Base-by-base conservation (phyloP, 35 echinoderm and acorn worm genomes). In the Ophiothrix spiculata region DNA sequence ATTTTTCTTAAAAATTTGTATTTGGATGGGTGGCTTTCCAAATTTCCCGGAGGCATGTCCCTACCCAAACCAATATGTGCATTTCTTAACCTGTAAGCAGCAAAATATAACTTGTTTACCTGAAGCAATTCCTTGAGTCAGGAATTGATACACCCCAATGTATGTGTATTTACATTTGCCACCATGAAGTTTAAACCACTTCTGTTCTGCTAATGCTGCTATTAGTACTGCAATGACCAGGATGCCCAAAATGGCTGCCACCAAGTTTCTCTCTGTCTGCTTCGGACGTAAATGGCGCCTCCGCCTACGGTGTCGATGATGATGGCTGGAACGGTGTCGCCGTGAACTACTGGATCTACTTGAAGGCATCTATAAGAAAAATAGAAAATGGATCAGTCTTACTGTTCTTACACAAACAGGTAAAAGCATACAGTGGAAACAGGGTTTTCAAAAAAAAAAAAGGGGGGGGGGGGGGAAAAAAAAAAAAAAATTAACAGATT, bases 181-280 rank as follows among this genome's bases (percentile, higher is more conserved):
- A 31, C 96, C 96, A 46, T 99, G 96, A 13, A 99, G 83, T 28
- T 56, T 49, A 46, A 99, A 99, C 96, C 96, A 94, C 25, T 90
- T 93, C 79, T 91, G 80, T 34, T 94, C 96, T 29, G 96, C 96
- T 4, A 99, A 75, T 12, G 96, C 81, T 10, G 96, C 85, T 32
- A 93, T 93, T 3, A 99, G 82, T 39, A 93, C 86, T 13, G 96
- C 96, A 35, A 99, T 99, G 3, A 94, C 96, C 41, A 99, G 86
- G 92, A 99, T 89, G 25, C 92, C 96, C 39, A 98, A 73, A 12
- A 94, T 93, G 37, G 96, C 92, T 2, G 96, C 96, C 0, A 94
- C 89, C 25, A 94, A 73, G 76, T 99, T 99, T 29, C 96, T 49
- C 75, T 99, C 96, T 0, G 88, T 76, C 39, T 88, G 89, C 79